phyloP scores from a whole-genome alignment of 1,140 invertebrate genomes.

The Sinella curviseta region DNA sequence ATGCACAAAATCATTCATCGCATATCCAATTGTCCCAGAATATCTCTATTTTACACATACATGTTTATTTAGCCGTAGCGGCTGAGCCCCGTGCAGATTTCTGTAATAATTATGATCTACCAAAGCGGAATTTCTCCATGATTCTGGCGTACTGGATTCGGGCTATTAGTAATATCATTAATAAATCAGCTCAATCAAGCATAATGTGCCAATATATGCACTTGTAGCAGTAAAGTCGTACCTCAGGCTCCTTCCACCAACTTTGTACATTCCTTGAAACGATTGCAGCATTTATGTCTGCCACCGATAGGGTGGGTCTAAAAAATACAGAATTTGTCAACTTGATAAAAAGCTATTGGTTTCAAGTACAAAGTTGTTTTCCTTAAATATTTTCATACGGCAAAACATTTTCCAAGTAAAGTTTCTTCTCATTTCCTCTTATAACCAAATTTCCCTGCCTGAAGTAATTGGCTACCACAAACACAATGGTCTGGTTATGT shows the following conservation, averaged over 20 bases:
- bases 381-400: not conserved
- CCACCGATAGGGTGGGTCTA: not conserved
- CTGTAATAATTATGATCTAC: not conserved
- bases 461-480: slow-evolving; percentile 41
- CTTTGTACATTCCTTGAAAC: not conserved
- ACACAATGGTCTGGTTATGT: slow-evolving; percentile 27
- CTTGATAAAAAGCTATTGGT: not conserved
- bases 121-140: not conserved
- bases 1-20: not conserved
- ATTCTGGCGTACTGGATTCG: not conserved
- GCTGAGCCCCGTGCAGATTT: not conserved
- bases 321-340: not conserved
- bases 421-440: not conserved
- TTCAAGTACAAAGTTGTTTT: not conserved
- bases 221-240: not conserved
- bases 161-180: not conserved
- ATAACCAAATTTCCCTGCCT: slow-evolving; percentile 30
- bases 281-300: not conserved
- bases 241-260: not conserved
- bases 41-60: not conserved
- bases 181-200: not conserved
- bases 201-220: not conserved
- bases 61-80: not conserved
- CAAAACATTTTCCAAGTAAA: slow-evolving; percentile 9
- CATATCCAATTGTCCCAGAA: too few relatives aligned